These are phyloP conservation scores for Piscicola geometra DNA, from an alignment of 2,888 invertebrate species.

Conservation along the genomic window DNA sequence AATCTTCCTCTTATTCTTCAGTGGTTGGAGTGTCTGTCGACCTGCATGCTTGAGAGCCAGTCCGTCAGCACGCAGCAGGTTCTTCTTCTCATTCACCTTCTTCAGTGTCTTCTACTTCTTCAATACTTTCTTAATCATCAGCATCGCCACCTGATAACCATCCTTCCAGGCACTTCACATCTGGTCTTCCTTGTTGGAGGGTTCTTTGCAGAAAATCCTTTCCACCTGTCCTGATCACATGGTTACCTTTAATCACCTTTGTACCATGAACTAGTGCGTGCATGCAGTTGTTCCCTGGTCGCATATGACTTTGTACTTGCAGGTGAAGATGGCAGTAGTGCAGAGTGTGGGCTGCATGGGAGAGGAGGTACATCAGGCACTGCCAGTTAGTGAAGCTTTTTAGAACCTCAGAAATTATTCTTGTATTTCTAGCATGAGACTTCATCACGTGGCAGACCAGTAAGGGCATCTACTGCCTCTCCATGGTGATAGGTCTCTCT, in stretches of 20 bases:
- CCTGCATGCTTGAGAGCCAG: neutral
- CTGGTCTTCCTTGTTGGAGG: neutral
- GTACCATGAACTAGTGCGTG: too few species aligned
- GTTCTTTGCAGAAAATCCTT: neutral
- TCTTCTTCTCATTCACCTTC: slow-evolving; percentile 27
- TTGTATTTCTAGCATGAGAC: too few species aligned
- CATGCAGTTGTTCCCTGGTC: too few species aligned
- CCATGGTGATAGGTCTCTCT: neutral
- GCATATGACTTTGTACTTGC: too few species aligned
- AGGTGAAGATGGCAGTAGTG: neutral
- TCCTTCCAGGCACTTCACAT: neutral
- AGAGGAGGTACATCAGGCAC: neutral
- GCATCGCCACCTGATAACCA: slow-evolving; percentile 12
- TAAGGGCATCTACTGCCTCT: neutral
- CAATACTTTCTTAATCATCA: slow-evolving; percentile 17
- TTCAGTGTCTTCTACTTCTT: slow-evolving; percentile 28
- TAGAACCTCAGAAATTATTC: too few species aligned
- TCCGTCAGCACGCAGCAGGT: neutral
- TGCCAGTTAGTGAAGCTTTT: neutral
- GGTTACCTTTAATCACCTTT: too few species aligned
- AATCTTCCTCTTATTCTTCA: neutral
- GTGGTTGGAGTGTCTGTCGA: slow-evolving; percentile 10
- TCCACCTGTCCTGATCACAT: too few species aligned
- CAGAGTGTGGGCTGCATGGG: slow-evolving; percentile 9
- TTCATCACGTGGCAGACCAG: neutral